These are phyloP conservation scores for Corvus moneduloides DNA, from an alignment of 2,113 vertebrate species.

Conservation along the genomic window DNA sequence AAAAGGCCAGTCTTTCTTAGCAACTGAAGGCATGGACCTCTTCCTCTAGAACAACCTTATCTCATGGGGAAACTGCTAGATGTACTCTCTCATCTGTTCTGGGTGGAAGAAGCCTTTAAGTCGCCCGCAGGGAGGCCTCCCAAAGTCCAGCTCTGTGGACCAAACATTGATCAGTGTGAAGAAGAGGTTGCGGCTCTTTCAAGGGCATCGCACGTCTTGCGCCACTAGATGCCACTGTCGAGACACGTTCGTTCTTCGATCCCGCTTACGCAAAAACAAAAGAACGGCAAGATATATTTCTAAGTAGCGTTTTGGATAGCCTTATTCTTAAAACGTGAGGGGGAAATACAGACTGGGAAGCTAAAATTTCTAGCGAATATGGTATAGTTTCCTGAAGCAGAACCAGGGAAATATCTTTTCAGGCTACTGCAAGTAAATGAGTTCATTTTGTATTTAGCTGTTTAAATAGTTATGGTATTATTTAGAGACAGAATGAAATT, in stretches of 20 bases:
- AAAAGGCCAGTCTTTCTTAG: not conserved
- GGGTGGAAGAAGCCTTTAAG: not conserved
- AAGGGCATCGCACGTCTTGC: not conserved
- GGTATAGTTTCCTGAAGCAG: not conserved
- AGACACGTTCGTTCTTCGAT: constrained; percentile 17
- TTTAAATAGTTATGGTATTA: not conserved
- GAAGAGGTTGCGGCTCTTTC: too few species aligned
- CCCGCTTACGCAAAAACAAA: not conserved
- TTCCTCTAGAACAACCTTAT: not conserved
- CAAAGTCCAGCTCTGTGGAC: not conserved
- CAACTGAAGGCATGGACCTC: not conserved
- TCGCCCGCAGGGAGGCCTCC: not conserved
- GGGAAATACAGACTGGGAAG: not conserved
- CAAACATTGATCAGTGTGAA: not conserved
- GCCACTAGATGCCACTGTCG: constrained; percentile 71
- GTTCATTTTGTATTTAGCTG: not conserved
- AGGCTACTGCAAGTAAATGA: not conserved
- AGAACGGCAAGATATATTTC: not conserved
- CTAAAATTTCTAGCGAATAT: not conserved
- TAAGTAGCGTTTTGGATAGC: not conserved
- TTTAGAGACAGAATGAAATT: not conserved
- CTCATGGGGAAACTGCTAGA: not conserved
- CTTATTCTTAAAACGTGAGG: not conserved
- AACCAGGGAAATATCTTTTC: not conserved
- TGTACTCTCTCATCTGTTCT: not conserved